Evolutionary conservation across 2,113 vertebrate species (phyloP), one percentile per base, ranked within the genome.

Genomic region (Aspiorhynchus laticeps): DNA sequence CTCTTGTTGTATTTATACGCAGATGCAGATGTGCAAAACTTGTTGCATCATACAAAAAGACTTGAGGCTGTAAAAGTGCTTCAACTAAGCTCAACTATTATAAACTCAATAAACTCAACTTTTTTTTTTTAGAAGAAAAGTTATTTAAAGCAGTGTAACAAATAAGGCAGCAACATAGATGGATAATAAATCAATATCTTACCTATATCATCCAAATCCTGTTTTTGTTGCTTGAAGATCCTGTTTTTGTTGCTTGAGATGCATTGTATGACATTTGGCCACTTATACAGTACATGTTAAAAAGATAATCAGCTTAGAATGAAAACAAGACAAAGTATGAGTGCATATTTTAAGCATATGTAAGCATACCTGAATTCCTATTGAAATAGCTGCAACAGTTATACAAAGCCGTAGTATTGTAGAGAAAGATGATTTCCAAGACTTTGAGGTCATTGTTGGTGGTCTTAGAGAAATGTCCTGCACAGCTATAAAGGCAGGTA

Each of bases 131-230:
- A 11, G 8, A 4, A 4, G 38, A 46, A 46, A 46, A 46, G 43
- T 51, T 2, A 51, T 48, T 48, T 48, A 14, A 48, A 48, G 46
- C 46, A 48, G 46, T 12, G 43, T 12, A 46, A 46, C 2, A 46
- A 12, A 46, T 41, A 41, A 46, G 41, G 46, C 46, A 46, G 46
- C 10, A 46, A 14, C 11, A 14, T 19, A 53, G 48, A 56, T 56
- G 3, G 51, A 56, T 56, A 78, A 59, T 8, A 59, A 77, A 43
- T 11, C 1, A 36, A 53, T 31, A 19, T 9, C 19, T 53, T 80
- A 80, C 77, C 77, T 61, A 10, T 14, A 33, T 80, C 19, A 41
- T 80, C 10, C 33, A 80, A 61, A n/a, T 61, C 21, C n/a, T 80
- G 53, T 56, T 79, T 79, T 79, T 79, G 48, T 56, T 36, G 76